Percentiles rank a stretch among this genome's conserved stretches.
phyloP scores from a whole-genome alignment of 2,113 vertebrate species.

The Ageneiosus marmoratus region DNA sequence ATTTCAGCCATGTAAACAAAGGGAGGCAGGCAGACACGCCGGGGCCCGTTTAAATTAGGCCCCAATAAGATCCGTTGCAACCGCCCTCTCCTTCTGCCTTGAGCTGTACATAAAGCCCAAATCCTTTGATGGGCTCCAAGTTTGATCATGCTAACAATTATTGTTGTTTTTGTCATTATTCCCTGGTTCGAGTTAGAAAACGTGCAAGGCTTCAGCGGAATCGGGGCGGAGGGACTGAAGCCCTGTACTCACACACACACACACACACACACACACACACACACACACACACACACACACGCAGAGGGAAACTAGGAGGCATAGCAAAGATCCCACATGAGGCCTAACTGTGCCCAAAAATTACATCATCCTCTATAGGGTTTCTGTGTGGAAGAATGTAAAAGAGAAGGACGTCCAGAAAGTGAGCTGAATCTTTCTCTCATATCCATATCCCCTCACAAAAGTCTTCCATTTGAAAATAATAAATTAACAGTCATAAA shows the following conservation, averaged over 20 bases:
- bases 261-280: too few species aligned
- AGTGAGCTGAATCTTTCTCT: background rate
- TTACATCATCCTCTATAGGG: conserved; percentile 47
- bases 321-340: conserved; percentile 25
- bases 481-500: background rate
- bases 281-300: conserved; percentile 3
- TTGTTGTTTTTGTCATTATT: conserved; percentile 54
- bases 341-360: conserved; percentile 38
- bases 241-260: conserved; percentile 3
- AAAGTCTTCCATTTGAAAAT: background rate
- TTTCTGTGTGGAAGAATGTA: conserved; percentile 34
- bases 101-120: conserved; percentile 41
- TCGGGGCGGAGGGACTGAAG: background rate
- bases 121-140: conserved; percentile 48
- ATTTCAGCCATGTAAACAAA: conserved; percentile 67
- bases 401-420: background rate
- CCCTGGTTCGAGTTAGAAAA: conserved; percentile 42
- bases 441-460: background rate
- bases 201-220: conserved; percentile 26
- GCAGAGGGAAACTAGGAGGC: conserved; percentile 27
- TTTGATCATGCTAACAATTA: conserved; percentile 51
- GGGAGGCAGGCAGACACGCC: conserved; percentile 61
- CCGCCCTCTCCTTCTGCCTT: conserved; percentile 29
- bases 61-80: conserved; percentile 55
- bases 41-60: conserved; percentile 65